Conservation (phyloP, 2,888 invertebrate genomes). For the Erpobdella octoculata region DNA sequence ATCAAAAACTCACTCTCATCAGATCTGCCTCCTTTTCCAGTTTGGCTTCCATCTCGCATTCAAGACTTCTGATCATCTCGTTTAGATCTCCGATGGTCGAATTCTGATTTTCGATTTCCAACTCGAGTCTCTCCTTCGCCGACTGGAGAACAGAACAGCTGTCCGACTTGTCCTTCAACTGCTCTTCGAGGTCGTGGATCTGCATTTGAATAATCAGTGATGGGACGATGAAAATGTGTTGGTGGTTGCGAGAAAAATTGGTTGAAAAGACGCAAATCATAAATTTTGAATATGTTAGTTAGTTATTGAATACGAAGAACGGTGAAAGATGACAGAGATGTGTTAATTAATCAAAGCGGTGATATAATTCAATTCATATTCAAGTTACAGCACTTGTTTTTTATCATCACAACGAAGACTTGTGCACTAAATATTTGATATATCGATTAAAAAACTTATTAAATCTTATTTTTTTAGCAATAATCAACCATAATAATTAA, state of each 20-base stretch:
- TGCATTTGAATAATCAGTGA: constrained; percentile 49
- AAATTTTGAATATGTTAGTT: neutral
- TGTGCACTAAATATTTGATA: too few species aligned
- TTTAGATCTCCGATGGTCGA: constrained; percentile 68
- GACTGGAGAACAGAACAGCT: constrained; percentile 45
- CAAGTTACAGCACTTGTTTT: too few species aligned
- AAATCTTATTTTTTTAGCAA: too few species aligned
- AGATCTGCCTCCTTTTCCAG: neutral
- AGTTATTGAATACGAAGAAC: too few species aligned
- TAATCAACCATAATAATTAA: too few species aligned
- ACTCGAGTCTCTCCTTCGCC: constrained; percentile 62
- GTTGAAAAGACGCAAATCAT: neutral
- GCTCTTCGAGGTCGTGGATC: constrained; percentile 72
- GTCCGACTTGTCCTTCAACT: constrained; percentile 52
- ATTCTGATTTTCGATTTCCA: constrained; percentile 66
- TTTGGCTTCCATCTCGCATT: constrained; percentile 65
- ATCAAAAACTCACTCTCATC: neutral
- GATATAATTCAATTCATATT: too few species aligned
- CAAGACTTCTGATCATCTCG: constrained; percentile 70
- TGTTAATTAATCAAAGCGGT: too few species aligned
- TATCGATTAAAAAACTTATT: too few species aligned
- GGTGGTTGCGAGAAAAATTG: neutral
- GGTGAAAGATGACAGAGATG: too few species aligned
- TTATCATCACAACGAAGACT: too few species aligned
- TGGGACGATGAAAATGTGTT: too few species aligned